Evolutionary conservation across 92 coral and sea anemone species (phyloP), one percentile per base, ranked within the genome.

Genomic region (Heteractis magnifica): DNA sequence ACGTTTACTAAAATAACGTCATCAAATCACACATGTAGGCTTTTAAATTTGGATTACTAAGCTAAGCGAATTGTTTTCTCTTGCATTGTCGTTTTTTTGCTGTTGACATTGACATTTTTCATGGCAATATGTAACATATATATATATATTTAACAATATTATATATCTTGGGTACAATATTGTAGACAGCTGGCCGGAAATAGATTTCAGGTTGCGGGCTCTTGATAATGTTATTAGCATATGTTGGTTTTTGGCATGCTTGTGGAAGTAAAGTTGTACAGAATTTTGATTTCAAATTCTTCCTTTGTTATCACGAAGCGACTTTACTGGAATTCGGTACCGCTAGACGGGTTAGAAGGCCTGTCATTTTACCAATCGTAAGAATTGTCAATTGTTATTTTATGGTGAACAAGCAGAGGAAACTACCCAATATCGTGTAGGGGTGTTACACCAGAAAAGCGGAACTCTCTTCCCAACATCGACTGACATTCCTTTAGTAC

Each of bases 141-240:
- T 15, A 6, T 15, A 20, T 6, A 6, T 15, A 6, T 15, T 15
- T 65, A 65, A 65, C 18, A 65, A 14, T 18, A 4, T 65, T 15
- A 65, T 65, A 15, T 6, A 15, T 6, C 70, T 68, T 51, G 50
- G 23, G 77, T n/a, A 60, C 51, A 72, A 80, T 65, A 44, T 62
- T 49, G 16, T 18, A 62, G 53, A 51, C 77, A 68, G 84, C 84
- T 81, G 84, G 56, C 84, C 84, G 84, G 84, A 81, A 81, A 58
- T 20, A 51, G 68, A 62, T 6, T 81, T 71, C 0, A 68, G 49
- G 52, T 49, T 71, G 84, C 84, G 76, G 84, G 77, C 84, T 51
- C 51, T 8, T 18, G 21, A 81, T 19, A 58, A 16, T 55, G 59
- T 76, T 75, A 78, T 34, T 53, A 34, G 56, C 62, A 81, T 81